A percentile compares a stretch with the other conserved stretches of the same genome.
Evolutionary conservation across 2,113 vertebrate species (phyloP).

Genomic region (Formicarius rufipectus): DNA sequence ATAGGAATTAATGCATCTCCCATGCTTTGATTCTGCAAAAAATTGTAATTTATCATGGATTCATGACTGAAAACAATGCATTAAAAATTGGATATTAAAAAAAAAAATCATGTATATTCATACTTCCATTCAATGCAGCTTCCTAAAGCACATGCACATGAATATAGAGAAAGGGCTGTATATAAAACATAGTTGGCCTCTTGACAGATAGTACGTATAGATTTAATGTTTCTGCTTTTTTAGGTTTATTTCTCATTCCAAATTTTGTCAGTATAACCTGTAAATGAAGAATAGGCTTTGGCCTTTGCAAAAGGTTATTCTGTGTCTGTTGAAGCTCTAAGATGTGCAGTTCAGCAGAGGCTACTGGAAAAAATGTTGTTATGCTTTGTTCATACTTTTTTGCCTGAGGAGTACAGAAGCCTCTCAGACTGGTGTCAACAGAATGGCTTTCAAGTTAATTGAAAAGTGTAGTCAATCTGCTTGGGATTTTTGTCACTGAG

Average conservation of each 20-base stretch:
- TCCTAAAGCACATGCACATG: background rate
- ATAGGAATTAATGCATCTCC: background rate
- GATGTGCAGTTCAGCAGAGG: background rate
- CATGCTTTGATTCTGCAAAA: background rate
- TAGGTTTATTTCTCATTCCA: background rate
- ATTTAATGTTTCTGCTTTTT: background rate
- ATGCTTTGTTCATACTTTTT: slow-evolving; percentile 3
- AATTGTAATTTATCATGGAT: background rate
- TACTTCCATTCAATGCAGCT: background rate
- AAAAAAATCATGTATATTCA: background rate
- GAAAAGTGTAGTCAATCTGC: background rate
- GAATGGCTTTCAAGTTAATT: slow-evolving; percentile 43
- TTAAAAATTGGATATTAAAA: background rate
- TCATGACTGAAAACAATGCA: background rate
- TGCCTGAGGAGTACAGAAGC: background rate
- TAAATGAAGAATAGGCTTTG: background rate
- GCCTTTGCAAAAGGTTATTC: background rate
- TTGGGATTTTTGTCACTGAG: background rate
- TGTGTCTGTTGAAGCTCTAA: background rate
- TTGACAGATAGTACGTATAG: background rate
- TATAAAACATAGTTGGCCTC: background rate
- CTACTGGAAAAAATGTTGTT: background rate
- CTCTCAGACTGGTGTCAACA: background rate
- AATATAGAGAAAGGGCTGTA: background rate
- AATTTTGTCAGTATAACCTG: background rate